Conservation (phyloP, 2,113 vertebrate genomes). For the Lycaon pictus region DNA sequence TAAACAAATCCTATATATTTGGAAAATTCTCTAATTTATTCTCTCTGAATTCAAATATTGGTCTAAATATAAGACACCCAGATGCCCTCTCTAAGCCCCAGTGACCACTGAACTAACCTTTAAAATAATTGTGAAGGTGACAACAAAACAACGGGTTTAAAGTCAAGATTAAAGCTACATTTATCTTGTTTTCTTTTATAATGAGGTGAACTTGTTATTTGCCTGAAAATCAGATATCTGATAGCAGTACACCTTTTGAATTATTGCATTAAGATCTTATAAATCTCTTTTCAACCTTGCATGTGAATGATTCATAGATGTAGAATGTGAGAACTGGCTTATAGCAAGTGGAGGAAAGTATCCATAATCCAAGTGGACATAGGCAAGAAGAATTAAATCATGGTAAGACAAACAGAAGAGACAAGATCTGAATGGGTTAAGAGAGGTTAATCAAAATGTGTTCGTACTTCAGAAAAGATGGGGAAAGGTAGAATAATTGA, state of each 20-base stretch:
- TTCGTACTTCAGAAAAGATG: slow-evolving; percentile 55
- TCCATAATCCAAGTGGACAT: slow-evolving; percentile 70
- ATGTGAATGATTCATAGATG: slow-evolving; percentile 80
- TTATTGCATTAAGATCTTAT: slow-evolving; percentile 81
- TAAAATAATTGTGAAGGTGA: slow-evolving; percentile 71
- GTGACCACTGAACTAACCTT: slow-evolving; percentile 57
- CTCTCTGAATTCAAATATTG: slow-evolving; percentile 52
- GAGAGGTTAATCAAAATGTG: slow-evolving; percentile 85
- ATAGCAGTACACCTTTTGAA: slow-evolving; percentile 74
- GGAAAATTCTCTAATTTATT: slow-evolving; percentile 56
- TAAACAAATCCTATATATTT: slow-evolving; percentile 51
- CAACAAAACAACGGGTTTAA: slow-evolving; percentile 45
- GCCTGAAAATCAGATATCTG: slow-evolving; percentile 75
- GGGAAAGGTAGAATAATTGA: slow-evolving; percentile 52
- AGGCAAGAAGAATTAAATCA: slow-evolving; percentile 78
- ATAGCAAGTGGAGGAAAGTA: slow-evolving; percentile 73
- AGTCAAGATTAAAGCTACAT: slow-evolving; percentile 71
- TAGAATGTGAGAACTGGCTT: slow-evolving; percentile 73
- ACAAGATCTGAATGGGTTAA: slow-evolving; percentile 81
- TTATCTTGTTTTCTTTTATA: slow-evolving; percentile 78
- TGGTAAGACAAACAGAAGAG: slow-evolving; percentile 72
- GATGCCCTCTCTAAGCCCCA: slow-evolving; percentile 48
- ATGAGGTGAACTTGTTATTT: slow-evolving; percentile 78
- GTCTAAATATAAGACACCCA: background rate
- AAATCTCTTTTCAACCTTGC: slow-evolving; percentile 82